Evolutionary conservation across 2,797 vertebrate species (phyloP).

Genomic region (Sphaeramia orbicularis): DNA sequence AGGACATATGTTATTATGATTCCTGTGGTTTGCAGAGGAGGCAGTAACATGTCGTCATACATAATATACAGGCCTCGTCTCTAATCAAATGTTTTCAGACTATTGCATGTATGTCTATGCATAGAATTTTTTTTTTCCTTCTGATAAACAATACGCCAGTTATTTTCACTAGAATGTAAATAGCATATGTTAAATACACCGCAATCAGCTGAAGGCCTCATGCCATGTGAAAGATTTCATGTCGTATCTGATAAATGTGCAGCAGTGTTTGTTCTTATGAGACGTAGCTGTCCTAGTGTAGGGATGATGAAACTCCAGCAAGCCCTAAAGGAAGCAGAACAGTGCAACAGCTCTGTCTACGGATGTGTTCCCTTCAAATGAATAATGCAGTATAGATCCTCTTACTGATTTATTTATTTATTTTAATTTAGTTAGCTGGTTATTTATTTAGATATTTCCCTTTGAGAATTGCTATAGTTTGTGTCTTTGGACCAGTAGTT

Average conservation of each 20-base stretch:
- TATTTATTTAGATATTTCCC: conserved; percentile 44
- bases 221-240: conserved; percentile 37
- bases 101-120: conserved; percentile 10
- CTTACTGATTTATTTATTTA: conserved; percentile 57
- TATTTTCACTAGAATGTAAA: conserved; percentile 41
- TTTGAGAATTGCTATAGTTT: conserved; percentile 30
- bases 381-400: conserved; percentile 69
- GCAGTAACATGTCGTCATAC: neutral
- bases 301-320: conserved; percentile 63
- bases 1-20: conserved; percentile 32
- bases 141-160: conserved; percentile 34
- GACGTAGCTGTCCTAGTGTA: conserved; percentile 39
- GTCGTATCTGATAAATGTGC: conserved; percentile 57
- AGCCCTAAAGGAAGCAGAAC: conserved; percentile 56
- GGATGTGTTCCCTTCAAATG: conserved; percentile 64
- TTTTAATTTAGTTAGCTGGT: conserved; percentile 44
- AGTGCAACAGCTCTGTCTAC: conserved; percentile 50
- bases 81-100: conserved; percentile 12
- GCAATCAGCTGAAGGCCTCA: conserved; percentile 42
- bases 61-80: conserved; percentile 5
- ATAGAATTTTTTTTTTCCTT: conserved; percentile 12
- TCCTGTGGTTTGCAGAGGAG: conserved; percentile 12
- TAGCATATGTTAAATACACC: conserved; percentile 48
- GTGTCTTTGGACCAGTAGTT: conserved; percentile 15
- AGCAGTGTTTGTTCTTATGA: conserved; percentile 63